Conservation (phyloP, 2,797 vertebrate species). For the Melanotaenia trifasciata region DNA sequence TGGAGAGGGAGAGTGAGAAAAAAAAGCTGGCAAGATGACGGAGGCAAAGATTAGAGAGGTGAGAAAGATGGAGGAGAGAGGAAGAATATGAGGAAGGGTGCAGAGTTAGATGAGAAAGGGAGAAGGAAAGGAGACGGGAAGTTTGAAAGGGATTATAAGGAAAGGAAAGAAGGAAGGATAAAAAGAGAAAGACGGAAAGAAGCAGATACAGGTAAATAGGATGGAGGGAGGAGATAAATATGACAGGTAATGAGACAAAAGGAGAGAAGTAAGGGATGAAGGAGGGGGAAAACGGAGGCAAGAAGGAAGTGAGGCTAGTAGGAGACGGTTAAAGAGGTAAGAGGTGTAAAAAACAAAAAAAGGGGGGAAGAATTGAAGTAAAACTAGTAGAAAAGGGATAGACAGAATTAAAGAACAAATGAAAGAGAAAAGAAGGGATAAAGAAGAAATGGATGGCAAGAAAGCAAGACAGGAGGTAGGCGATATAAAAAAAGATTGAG, state of each 20-base stretch:
- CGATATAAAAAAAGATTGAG: not conserved
- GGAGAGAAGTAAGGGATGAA: not conserved
- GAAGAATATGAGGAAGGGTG: not conserved
- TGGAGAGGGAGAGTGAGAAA: slow-evolving; percentile 12
- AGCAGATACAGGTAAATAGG: too few relatives aligned
- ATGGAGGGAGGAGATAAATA: not conserved
- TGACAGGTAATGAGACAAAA: not conserved
- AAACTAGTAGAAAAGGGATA: not conserved
- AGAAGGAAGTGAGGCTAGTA: not conserved
- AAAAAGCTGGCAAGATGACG: slow-evolving; percentile 20
- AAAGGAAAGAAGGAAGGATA: not conserved
- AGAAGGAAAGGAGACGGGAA: not conserved
- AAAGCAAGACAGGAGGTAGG: not conserved
- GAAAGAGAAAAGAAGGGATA: not conserved
- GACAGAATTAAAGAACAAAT: not conserved
- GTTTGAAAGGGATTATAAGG: not conserved
- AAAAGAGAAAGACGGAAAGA: not conserved
- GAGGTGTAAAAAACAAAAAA: not conserved
- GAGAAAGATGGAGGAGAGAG: slow-evolving; percentile 9
- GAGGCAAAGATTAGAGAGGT: slow-evolving; percentile 10
- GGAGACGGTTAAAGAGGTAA: not conserved
- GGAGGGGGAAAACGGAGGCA: not conserved
- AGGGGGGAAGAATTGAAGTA: not conserved
- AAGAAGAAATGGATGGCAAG: not conserved
- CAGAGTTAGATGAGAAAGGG: not conserved